Evolutionary conservation across 1,140 invertebrate genomes (phyloP), one percentile per base, ranked within the genome.

Genomic region (Prorops nasuta): DNA sequence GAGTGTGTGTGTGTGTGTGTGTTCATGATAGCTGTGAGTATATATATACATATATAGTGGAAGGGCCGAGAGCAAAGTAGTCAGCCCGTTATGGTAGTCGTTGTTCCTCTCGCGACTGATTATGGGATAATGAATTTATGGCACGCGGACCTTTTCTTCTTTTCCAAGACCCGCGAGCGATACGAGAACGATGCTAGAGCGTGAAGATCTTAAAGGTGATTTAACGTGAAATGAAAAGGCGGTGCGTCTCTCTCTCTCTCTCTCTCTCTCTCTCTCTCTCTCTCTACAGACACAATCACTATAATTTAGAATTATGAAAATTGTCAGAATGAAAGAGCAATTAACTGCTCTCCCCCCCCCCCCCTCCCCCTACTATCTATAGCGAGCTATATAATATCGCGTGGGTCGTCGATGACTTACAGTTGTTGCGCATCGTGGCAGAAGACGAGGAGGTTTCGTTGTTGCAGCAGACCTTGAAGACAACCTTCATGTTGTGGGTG

Each of bases 401-500:
- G n/a, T n/a, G n/a, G n/a, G n/a, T n/a, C n/a, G n/a, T n/a, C n/a
- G n/a, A n/a, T n/a, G n/a, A 74, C 75, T 73, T 57, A 78, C 76
- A 77, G 58, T 77, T 77, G 59, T 77, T 78, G 48, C 74, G 74
- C n/a, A 72, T 71, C 24, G 78, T 72, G 16, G 76, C 69, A 24
- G 73, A 72, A 17, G 65, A 72, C 18, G 66, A 69, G 6, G 70
- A 72, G 42, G 61, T 59, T 52, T 73, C 69, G 44, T 75, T 75
- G 64, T 85, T 84, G 79, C 91, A 94, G 82, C 91, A 94, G 34
- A 95, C 92, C 75, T 95, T 94, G 79, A 96, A 96, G 19, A 96
- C 90, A 35, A 96, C 89, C 81, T 94, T 95, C 93, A 96, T 96
- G 80, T 96, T 94, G 72, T 96, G 86, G 53, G 87, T 90, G 32